Evolutionary conservation across 2,888 invertebrate species (phyloP).

Genomic region (Phania funesta): DNA sequence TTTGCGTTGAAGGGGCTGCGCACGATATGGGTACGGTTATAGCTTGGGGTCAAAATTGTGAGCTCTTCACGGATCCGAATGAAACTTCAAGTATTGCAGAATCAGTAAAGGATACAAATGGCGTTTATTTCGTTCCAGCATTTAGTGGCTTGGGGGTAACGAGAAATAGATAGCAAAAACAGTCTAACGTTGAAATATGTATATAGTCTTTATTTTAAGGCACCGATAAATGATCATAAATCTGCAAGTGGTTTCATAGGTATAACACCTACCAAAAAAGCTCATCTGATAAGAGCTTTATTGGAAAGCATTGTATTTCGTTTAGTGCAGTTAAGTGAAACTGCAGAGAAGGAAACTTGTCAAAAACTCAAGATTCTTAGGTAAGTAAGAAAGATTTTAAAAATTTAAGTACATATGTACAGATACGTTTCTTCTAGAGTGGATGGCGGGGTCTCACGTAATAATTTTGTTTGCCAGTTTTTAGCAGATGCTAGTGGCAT

Average conservation of each 20-base stretch:
- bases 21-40: conserved; percentile 94
- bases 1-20: conserved; percentile 91
- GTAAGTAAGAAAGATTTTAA: conserved; percentile 78
- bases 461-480: conserved; percentile 94
- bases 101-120: conserved; percentile 86
- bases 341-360: conserved; percentile 86
- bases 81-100: conserved; percentile 86
- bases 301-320: conserved; percentile 93
- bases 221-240: conserved; percentile 92
- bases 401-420: not conserved
- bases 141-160: conserved; percentile 92
- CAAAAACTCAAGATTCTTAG: conserved; percentile 83
- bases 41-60: conserved; percentile 89
- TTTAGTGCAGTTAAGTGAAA: conserved; percentile 88
- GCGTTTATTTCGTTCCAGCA: conserved; percentile 93
- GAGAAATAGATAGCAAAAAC: conserved; percentile 28
- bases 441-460: conserved; percentile 97
- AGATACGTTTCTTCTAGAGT: conserved; percentile 77
- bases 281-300: conserved; percentile 90
- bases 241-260: conserved; percentile 91
- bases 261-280: conserved; percentile 85
- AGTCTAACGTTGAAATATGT: not conserved
- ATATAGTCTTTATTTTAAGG: conserved; percentile 81
- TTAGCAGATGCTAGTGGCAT: conserved; percentile 91
- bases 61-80: conserved; percentile 84